These are phyloP conservation scores for Azorinus chamasolen DNA, from an alignment of 2,888 invertebrate species.

Conservation along the genomic window DNA sequence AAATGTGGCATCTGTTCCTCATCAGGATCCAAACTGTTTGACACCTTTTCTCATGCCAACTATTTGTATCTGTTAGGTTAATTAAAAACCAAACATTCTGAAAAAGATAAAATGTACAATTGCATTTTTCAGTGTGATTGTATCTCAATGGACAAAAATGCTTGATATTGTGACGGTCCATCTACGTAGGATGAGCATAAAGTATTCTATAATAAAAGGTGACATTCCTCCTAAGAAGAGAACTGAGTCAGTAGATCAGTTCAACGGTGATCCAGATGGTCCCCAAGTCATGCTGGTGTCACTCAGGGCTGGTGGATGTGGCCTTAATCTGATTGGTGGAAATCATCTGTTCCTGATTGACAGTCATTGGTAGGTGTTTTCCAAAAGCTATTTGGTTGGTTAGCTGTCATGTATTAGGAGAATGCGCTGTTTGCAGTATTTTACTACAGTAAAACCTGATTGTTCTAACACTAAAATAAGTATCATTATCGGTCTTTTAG, in stretches of 20 bases:
- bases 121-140: slow-evolving; percentile 89
- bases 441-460: no score
- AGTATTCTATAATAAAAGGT: slow-evolving; percentile 92
- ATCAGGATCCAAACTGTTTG: no score
- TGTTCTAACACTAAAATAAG: no score
- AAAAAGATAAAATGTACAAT: no score
- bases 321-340: slow-evolving; percentile 96
- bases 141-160: slow-evolving; percentile 97
- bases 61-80: no score
- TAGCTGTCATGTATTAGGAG: no score
- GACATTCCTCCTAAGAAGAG: slow-evolving; percentile 91
- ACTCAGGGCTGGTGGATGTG: slow-evolving; percentile 97
- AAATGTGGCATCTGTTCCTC: no score
- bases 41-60: no score
- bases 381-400: no score
- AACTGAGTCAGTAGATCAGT: slow-evolving; percentile 90
- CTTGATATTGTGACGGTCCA: slow-evolving; percentile 91
- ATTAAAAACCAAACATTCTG: no score
- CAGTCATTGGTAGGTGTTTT: slow-evolving; percentile 93
- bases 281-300: slow-evolving; percentile 93
- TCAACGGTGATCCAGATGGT: slow-evolving; percentile 90
- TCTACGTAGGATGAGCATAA: slow-evolving; percentile 88
- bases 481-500: no score
- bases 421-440: no score
- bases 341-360: slow-evolving; percentile 96